Conservation (phyloP, 2,888 invertebrate species). For the Pollenia labialis region DNA sequence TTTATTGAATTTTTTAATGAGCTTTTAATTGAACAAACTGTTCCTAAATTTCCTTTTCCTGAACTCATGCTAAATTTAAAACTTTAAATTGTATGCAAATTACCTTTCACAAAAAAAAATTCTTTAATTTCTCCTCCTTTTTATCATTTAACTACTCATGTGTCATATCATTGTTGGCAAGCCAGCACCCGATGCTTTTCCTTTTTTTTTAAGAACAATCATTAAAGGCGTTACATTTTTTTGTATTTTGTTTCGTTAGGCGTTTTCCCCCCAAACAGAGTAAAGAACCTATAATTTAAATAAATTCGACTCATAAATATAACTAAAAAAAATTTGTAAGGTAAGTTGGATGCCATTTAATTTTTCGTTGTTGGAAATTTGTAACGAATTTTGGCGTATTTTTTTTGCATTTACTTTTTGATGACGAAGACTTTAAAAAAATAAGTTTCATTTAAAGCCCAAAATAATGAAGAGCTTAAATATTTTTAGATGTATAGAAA, state of each 20-base stretch:
- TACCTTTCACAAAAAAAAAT: not conserved
- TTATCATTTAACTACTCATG: constrained; percentile 28
- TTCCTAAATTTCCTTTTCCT: too few relatives aligned
- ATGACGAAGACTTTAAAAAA: constrained; percentile 55
- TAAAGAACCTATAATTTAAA: constrained; percentile 76
- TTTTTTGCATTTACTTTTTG: constrained; percentile 39
- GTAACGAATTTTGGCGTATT: constrained; percentile 1
- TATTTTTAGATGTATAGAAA: constrained; percentile 48
- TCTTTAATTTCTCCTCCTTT: not conserved
- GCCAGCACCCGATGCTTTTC: constrained; percentile 6
- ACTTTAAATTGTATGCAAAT: not conserved
- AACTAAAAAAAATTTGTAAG: constrained; percentile 48
- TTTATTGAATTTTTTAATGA: too few relatives aligned
- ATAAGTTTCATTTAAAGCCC: constrained; percentile 22
- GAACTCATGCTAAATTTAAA: not conserved
- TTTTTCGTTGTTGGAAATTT: constrained; percentile 1
- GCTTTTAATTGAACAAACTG: too few relatives aligned
- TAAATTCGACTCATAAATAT: constrained; percentile 76
- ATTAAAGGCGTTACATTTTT: constrained; percentile 47
- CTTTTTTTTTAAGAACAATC: constrained; percentile 21
- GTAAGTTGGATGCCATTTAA: constrained; percentile 17
- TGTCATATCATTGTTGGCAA: constrained; percentile 17
- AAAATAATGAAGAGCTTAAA: constrained; percentile 51
- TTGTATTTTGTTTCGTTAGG: not conserved
- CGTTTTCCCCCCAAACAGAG: constrained; percentile 6